phyloP scores from a whole-genome alignment of 2,797 vertebrate genomes.

The Poeciliopsis presidionis region DNA sequence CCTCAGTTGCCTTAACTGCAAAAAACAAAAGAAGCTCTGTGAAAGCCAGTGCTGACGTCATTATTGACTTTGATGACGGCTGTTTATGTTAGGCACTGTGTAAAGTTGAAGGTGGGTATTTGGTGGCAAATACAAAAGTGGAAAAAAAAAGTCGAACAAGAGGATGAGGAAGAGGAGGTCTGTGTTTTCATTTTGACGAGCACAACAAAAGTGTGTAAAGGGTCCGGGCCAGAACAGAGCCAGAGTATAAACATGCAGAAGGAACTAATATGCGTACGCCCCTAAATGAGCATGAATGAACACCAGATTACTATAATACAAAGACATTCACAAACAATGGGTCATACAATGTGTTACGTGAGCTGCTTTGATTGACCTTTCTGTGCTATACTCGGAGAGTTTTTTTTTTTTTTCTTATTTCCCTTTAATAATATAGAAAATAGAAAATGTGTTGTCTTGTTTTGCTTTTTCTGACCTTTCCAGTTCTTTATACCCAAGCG shows the following conservation, averaged over 20 bases:
- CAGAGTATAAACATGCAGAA: conserved; percentile 47
- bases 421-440: neutral
- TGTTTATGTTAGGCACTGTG: conserved; percentile 16
- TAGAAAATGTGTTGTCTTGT: neutral
- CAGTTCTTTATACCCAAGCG: neutral
- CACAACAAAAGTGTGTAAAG: conserved; percentile 34
- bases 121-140: conserved; percentile 5
- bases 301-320: conserved; percentile 34
- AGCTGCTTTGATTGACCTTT: neutral
- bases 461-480: neutral
- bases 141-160: neutral
- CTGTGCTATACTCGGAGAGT: neutral
- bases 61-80: neutral
- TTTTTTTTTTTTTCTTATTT: neutral
- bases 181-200: conserved; percentile 43
- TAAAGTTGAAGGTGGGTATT: conserved; percentile 23
- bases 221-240: conserved; percentile 48
- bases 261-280: conserved; percentile 40
- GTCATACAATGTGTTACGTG: neutral
- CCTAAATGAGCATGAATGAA: conserved; percentile 49
- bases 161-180: conserved; percentile 6
- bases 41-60: conserved; percentile 21
- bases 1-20: neutral
- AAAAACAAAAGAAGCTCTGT: neutral
- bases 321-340: neutral